phyloP scores from a whole-genome alignment of 2,797 vertebrate species.

The Melanotaenia pygmaea region DNA sequence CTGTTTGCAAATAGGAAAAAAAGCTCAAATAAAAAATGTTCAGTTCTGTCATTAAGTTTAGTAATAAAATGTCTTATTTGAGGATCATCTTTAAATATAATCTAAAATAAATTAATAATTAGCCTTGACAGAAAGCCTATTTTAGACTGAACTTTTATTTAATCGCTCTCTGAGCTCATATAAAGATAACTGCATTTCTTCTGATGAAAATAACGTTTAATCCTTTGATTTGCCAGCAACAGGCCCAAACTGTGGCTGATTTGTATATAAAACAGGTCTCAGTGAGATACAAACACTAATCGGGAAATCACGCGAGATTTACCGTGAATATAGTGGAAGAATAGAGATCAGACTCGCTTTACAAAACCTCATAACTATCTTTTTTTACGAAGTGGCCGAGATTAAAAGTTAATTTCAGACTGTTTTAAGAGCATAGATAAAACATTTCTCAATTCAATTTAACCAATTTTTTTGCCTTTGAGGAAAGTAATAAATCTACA shows the following conservation, averaged over 20 bases:
- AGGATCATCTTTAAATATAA: too few relatives aligned
- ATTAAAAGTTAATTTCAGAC: too few relatives aligned
- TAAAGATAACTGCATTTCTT: background rate
- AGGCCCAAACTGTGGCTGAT: background rate
- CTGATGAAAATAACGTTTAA: background rate
- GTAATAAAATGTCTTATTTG: too few relatives aligned
- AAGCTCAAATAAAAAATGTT: too few relatives aligned
- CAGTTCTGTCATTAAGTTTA: too few relatives aligned
- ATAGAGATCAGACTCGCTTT: too few relatives aligned
- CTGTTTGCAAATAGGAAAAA: too few relatives aligned
- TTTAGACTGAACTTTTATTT: background rate
- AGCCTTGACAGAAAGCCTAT: background rate
- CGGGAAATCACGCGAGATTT: background rate
- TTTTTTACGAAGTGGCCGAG: too few relatives aligned
- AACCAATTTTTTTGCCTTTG: accelerated
- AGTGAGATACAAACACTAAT: background rate
- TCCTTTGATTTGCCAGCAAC: background rate
- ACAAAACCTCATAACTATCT: too few relatives aligned
- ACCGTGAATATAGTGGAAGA: background rate
- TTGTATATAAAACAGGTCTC: accelerated
- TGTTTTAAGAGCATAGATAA: background rate
- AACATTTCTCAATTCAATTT: background rate
- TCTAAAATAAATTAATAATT: too few relatives aligned
- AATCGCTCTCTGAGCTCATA: too few relatives aligned
- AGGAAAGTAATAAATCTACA: too few relatives aligned